Conservation (phyloP, 2,888 invertebrate genomes). For the Drosophila birchii region DNA sequence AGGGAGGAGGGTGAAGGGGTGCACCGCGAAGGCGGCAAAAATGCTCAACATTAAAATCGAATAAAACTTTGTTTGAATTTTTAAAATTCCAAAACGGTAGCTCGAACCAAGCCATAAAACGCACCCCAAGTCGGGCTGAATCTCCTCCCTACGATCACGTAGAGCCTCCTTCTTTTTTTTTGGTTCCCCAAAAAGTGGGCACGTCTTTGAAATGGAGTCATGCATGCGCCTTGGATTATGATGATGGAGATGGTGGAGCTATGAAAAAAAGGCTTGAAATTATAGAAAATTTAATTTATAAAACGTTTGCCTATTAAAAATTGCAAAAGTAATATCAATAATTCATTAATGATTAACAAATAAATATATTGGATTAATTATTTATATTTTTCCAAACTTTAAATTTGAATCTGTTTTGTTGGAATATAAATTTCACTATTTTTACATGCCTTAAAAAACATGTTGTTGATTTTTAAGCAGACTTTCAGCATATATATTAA, state of each 20-base stretch:
- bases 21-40: slow-evolving; percentile 69
- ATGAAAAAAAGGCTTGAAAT: not conserved
- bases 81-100: slow-evolving; percentile 65
- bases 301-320: too few species aligned
- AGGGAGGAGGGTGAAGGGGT: slow-evolving; percentile 4
- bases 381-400: too few species aligned
- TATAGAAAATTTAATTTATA: too few species aligned
- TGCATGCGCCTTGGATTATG: slow-evolving; percentile 38
- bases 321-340: too few species aligned
- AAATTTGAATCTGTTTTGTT: too few species aligned
- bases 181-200: slow-evolving; percentile 15
- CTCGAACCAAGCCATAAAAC: slow-evolving; percentile 60
- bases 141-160: slow-evolving; percentile 11
- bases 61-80: slow-evolving; percentile 61
- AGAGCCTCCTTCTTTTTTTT: not conserved
- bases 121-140: slow-evolving; percentile 15
- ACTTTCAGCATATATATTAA: too few species aligned
- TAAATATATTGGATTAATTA: too few species aligned
- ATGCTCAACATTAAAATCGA: slow-evolving; percentile 74
- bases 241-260: not conserved
- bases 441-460: too few species aligned
- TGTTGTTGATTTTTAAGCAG: too few species aligned
- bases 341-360: too few species aligned
- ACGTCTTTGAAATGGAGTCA: slow-evolving; percentile 52
- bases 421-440: too few species aligned